Percentiles rank a stretch among this genome's conserved stretches.
Conservation (phyloP, 2,113 vertebrate genomes). For the Ptychochromis oligacanthus region DNA sequence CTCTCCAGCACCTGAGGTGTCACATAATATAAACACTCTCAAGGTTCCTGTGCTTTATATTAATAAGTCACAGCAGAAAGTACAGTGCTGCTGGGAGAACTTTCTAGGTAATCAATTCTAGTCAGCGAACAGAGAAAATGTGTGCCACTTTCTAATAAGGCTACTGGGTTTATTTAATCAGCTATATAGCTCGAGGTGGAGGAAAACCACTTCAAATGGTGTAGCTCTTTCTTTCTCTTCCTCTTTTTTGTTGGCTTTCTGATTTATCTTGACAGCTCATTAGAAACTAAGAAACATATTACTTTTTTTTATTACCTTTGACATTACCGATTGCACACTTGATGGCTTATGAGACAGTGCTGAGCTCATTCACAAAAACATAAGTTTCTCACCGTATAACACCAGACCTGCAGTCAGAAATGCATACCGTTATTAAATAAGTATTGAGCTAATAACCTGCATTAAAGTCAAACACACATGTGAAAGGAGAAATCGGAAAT, state of each 20-base stretch:
- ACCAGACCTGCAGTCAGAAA: background rate
- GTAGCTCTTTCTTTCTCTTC: background rate
- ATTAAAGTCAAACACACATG: background rate
- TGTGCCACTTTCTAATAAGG: background rate
- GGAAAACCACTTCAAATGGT: background rate
- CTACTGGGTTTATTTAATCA: slow-evolving; percentile 12
- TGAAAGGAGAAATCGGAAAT: background rate
- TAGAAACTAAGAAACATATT: slow-evolving; percentile 5
- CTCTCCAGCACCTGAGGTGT: slow-evolving; percentile 25
- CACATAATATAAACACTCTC: slow-evolving; percentile 20
- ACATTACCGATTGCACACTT: slow-evolving; percentile 2
- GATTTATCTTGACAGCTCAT: background rate
- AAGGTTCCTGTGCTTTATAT: background rate
- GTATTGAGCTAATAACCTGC: background rate
- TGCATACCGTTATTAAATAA: background rate
- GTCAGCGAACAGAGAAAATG: background rate
- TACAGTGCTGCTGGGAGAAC: slow-evolving; percentile 10
- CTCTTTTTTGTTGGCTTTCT: background rate
- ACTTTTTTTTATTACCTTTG: slow-evolving; percentile 4
- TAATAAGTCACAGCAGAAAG: background rate
- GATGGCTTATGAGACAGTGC: background rate
- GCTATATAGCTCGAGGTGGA: background rate
- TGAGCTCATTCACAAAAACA: background rate
- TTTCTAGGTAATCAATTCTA: background rate
- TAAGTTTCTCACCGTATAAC: background rate